A percentile compares a stretch with the other conserved stretches of the same genome.
phyloP scores from a whole-genome alignment of 30 jellyfish, hydroid and myxozoan species.

The Aurelia sp. region DNA sequence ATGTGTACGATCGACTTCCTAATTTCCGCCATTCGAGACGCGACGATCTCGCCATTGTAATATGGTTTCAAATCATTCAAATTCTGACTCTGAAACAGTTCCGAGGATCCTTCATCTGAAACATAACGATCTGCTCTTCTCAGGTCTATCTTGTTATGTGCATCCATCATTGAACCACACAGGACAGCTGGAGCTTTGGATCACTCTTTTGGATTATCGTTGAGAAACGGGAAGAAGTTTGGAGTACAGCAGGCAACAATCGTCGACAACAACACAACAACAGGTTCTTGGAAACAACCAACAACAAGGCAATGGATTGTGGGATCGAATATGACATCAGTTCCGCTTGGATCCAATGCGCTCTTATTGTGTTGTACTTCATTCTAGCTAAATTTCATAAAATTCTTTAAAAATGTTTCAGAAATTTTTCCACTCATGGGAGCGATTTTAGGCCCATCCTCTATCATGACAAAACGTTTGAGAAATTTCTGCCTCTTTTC shows the following conservation, averaged over 20 bases:
- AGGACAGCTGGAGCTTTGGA: background rate
- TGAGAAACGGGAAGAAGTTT: background rate
- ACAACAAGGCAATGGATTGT: no score
- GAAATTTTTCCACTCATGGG: no score
- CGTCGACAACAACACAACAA: no score
- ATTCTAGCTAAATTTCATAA: no score
- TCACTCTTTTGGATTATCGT: background rate
- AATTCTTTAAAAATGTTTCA: no score
- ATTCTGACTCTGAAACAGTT: conserved; percentile 65
- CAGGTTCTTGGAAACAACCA: no score
- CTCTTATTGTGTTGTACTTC: no score
- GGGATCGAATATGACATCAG: no score
- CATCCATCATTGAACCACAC: conserved; percentile 11
- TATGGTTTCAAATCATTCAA: conserved; percentile 76
- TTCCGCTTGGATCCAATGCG: background rate
- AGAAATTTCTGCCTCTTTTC: no score
- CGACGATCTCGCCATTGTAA: conserved; percentile 82
- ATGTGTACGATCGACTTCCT: conserved; percentile 72
- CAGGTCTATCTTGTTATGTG: conserved; percentile 29
- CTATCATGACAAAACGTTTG: no score
- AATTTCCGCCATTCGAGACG: conserved; percentile 78
- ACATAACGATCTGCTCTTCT: conserved; percentile 60
- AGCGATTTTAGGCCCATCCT: no score
- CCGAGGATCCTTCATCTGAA: conserved; percentile 47
- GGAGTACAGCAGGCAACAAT: no score